A percentile compares a stretch with the other conserved stretches of the same genome.
These are phyloP conservation scores for Turritopsis dohrnii DNA, from an alignment of 30 jellyfish, hydroid and myxozoan species.

Conservation along the genomic window DNA sequence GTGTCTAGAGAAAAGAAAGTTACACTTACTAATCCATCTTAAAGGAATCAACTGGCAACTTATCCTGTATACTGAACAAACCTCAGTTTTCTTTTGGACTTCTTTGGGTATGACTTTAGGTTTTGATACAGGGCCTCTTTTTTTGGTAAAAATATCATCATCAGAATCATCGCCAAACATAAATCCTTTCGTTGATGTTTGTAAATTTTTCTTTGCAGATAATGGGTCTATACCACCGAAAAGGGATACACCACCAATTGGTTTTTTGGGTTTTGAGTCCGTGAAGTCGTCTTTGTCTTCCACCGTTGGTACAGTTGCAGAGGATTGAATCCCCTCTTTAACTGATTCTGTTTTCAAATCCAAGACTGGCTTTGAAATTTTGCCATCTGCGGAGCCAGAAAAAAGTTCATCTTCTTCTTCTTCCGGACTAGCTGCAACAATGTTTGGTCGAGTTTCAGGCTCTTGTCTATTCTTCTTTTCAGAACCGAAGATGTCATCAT, in stretches of 20 bases:
- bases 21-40: neutral
- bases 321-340: neutral
- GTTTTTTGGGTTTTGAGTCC: slow-evolving; percentile 48
- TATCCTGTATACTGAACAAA: neutral
- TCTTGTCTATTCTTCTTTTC: neutral
- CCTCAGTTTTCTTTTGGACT: neutral
- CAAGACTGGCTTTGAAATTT: neutral
- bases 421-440: neutral
- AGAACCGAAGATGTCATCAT: slow-evolving; percentile 19
- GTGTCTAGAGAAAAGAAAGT: neutral
- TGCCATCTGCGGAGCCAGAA: neutral
- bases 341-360: neutral
- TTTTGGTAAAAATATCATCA: slow-evolving; percentile 5
- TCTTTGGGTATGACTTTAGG: neutral
- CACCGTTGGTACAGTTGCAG: neutral
- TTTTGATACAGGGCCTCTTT: neutral
- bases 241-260: slow-evolving; percentile 84
- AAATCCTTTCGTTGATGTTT: neutral
- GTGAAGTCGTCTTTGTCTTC: slow-evolving; percentile 17
- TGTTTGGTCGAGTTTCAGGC: neutral
- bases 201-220: slow-evolving; percentile 53
- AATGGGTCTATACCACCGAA: slow-evolving; percentile 96
- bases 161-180: neutral
- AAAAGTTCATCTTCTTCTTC: neutral
- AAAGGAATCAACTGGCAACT: neutral